Conservation (phyloP, 2,888 invertebrate genomes). For the Chironomus riparius region DNA sequence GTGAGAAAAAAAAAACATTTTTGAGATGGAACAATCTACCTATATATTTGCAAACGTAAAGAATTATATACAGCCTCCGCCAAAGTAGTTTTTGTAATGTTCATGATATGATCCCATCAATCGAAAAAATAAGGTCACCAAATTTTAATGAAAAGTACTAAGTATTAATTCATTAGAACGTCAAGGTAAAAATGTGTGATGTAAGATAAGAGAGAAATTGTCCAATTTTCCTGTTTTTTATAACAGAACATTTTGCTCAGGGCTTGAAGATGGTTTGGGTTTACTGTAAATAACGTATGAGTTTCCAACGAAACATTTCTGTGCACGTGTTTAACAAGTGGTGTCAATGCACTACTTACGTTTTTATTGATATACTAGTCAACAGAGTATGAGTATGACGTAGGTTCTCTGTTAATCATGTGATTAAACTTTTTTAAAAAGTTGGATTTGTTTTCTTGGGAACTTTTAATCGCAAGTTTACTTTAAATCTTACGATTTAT, state of each 20-base stretch:
- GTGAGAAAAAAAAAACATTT: background rate
- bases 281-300: too few species aligned
- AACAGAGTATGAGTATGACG: too few species aligned
- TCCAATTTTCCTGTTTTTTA: too few species aligned
- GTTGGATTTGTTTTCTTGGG: background rate
- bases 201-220: background rate
- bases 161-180: background rate
- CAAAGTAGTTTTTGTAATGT: constrained; percentile 6
- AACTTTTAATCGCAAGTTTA: background rate
- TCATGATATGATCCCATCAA: background rate
- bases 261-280: too few species aligned
- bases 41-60: background rate
- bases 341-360: too few species aligned
- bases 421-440: background rate
- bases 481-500: too few species aligned
- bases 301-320: too few species aligned
- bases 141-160: background rate
- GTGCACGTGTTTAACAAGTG: too few species aligned
- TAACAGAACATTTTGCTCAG: too few species aligned
- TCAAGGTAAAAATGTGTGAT: background rate
- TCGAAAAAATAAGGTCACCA: background rate
- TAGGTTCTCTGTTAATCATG: background rate
- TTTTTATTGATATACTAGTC: too few species aligned
- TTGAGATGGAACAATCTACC: background rate
- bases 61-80: background rate